Conservation (phyloP, 1,140 invertebrate species). For the Goniozus legneri region DNA sequence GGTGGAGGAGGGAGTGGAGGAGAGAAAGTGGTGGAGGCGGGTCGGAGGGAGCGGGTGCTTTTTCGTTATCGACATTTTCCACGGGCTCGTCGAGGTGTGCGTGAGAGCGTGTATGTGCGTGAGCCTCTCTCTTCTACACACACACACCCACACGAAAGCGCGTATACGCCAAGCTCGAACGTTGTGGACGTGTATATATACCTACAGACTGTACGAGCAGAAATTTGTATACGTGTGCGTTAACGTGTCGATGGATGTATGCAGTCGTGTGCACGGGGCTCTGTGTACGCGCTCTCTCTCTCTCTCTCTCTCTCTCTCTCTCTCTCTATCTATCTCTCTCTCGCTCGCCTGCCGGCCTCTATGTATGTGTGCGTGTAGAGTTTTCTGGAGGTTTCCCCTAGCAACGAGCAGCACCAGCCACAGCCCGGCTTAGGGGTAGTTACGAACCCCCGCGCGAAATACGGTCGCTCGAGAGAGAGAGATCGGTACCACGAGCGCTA, state of each 20-base stretch:
- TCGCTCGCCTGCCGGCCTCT: background rate
- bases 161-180: too few relatives aligned
- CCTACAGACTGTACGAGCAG: too few relatives aligned
- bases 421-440: slow-evolving; percentile 50
- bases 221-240: too few relatives aligned
- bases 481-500: background rate
- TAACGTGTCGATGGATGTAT: too few relatives aligned
- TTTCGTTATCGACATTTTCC: slow-evolving; percentile 56
- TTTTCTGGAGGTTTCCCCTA: slow-evolving; percentile 55
- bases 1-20: slow-evolving; percentile 17
- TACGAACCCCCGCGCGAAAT: slow-evolving; percentile 45
- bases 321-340: slow-evolving; percentile 14
- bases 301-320: slow-evolving; percentile 16
- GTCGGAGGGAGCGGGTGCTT: slow-evolving; percentile 37
- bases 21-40: slow-evolving; percentile 19
- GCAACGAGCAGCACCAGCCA: slow-evolving; percentile 50
- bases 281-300: too few relatives aligned
- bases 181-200: too few relatives aligned
- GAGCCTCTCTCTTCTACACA: too few relatives aligned
- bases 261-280: too few relatives aligned
- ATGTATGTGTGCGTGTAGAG: slow-evolving; percentile 37
- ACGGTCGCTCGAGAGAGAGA: slow-evolving; percentile 18
- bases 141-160: too few relatives aligned
- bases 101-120: slow-evolving; percentile 33
- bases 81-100: slow-evolving; percentile 32